A percentile compares a stretch with the other conserved stretches of the same genome.
phyloP scores from a whole-genome alignment of 2,888 invertebrate species.

The Brachyptera risi region DNA sequence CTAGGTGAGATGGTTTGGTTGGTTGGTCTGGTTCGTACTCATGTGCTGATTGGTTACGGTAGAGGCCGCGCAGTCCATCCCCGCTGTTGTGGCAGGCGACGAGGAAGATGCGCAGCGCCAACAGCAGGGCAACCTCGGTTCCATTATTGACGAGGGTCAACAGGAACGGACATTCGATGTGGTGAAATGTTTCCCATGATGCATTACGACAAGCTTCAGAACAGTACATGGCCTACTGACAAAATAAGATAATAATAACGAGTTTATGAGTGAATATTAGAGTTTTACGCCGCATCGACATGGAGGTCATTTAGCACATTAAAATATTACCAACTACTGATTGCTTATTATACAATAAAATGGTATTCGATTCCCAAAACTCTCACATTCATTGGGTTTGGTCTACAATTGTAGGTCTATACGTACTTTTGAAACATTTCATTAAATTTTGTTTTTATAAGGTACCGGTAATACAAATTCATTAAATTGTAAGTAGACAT shows the following conservation, averaged over 20 bases:
- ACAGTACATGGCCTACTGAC: constrained; percentile 59
- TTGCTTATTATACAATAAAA: too few species aligned
- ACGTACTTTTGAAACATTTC: too few species aligned
- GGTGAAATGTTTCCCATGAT: constrained; percentile 67
- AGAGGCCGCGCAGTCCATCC: background rate
- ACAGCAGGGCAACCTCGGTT: constrained; percentile 55
- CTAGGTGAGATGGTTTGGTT: constrained; percentile 1
- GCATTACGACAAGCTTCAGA: constrained; percentile 56
- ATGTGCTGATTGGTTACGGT: background rate
- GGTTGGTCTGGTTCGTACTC: background rate
- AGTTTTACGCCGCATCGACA: too few species aligned
- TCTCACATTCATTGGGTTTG: too few species aligned
- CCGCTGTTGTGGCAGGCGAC: background rate
- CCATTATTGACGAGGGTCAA: constrained; percentile 57
- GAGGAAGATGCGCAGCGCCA: constrained; percentile 60
- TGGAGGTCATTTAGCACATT: too few species aligned
- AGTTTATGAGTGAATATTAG: too few species aligned
- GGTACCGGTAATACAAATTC: too few species aligned
- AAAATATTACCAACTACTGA: background rate
- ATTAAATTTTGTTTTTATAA: too few species aligned
- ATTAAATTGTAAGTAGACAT: too few species aligned
- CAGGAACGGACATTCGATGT: constrained; percentile 69
- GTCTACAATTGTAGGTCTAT: too few species aligned
- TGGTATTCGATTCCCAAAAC: too few species aligned
- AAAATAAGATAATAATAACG: too few species aligned